A percentile compares a stretch with the other conserved stretches of the same genome.
Conservation (phyloP, 1,140 invertebrate species). For the Schmidtea mediterranea region DNA sequence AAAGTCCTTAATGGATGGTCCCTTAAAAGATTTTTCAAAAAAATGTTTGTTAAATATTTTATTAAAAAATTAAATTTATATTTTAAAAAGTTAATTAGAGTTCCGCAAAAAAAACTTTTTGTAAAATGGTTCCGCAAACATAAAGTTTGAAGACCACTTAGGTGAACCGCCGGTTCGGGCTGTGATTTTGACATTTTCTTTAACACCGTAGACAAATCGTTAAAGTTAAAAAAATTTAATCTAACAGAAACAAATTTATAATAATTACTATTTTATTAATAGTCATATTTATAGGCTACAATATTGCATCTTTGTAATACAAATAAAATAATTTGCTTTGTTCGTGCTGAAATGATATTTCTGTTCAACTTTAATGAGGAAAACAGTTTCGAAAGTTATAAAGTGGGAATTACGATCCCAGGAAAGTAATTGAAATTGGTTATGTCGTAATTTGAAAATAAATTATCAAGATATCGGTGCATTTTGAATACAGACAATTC, state of each 20-base stretch:
- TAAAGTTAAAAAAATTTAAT: too few relatives aligned
- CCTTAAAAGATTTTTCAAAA: too few relatives aligned
- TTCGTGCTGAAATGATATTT: conserved; percentile 63
- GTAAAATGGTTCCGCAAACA: too few relatives aligned
- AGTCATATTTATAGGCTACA: background rate
- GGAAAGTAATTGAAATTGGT: conserved; percentile 34
- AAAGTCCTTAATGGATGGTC: too few relatives aligned
- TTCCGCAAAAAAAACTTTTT: too few relatives aligned
- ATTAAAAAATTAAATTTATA: too few relatives aligned
- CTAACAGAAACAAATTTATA: background rate
- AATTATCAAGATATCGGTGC: conserved; percentile 36
- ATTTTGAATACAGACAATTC: conserved; percentile 49
- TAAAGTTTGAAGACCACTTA: too few relatives aligned
- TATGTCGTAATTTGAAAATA: background rate
- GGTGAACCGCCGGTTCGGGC: too few relatives aligned
- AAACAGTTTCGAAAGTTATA: conserved; percentile 76
- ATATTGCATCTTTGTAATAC: conserved; percentile 40
- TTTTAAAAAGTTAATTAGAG: too few relatives aligned
- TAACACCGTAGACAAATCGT: too few relatives aligned
- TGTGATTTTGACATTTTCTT: too few relatives aligned
- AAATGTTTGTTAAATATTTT: too few relatives aligned
- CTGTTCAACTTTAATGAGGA: conserved; percentile 80
- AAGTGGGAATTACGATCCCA: conserved; percentile 43
- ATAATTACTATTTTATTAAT: background rate
- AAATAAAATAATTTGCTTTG: conserved; percentile 85